phyloP scores from a whole-genome alignment of 2,113 vertebrate genomes.

The Chaetura pelagica region DNA sequence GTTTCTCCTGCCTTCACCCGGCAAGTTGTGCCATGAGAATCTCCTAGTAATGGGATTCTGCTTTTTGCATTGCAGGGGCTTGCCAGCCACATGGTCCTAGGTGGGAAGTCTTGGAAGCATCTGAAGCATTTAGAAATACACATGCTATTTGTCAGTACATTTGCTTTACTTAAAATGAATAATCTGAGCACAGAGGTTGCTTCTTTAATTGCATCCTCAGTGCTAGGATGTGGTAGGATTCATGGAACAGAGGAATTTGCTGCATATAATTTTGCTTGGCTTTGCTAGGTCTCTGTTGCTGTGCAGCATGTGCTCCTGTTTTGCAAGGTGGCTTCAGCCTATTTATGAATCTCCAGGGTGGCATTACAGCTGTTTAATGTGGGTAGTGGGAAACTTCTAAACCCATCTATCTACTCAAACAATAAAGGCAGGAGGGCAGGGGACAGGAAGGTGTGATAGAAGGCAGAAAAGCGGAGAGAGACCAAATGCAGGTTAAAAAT shows the following conservation, averaged over 20 bases:
- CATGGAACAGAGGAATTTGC: background rate
- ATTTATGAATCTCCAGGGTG: background rate
- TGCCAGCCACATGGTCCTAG: rapidly evolving
- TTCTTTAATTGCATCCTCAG: background rate
- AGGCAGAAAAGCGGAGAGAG: background rate
- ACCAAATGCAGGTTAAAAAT: background rate
- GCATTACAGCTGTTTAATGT: background rate
- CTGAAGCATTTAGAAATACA: background rate
- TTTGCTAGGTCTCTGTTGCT: background rate
- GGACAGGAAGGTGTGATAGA: background rate
- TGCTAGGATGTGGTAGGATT: background rate
- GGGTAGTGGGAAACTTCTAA: background rate
- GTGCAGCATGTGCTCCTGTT: background rate
- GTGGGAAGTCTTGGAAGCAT: background rate
- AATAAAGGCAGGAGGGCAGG: background rate
- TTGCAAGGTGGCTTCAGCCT: background rate
- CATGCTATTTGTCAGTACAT: background rate
- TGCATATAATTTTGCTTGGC: background rate
- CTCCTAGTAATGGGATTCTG: background rate
- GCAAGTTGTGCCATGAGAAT: background rate
- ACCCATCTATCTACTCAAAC: rapidly evolving
- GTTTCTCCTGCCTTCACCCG: background rate
- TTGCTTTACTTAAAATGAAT: background rate
- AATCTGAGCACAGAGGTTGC: background rate
- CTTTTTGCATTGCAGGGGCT: rapidly evolving